Base-by-base conservation (phyloP, 2,888 invertebrate species). In the Brenthis hecate region DNA sequence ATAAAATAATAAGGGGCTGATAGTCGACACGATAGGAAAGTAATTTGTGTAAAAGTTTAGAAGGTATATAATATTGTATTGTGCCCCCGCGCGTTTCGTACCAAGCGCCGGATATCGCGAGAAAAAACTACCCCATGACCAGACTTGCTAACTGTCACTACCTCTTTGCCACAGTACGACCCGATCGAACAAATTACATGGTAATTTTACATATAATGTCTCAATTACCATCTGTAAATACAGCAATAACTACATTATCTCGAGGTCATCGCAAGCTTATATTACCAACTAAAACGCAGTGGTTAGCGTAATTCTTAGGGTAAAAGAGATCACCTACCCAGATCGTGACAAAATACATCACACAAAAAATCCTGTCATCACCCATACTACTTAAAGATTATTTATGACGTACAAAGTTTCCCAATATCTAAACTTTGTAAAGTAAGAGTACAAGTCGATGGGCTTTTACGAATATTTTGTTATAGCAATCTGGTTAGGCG, bases 401-500 rank as follows among this genome's bases (percentile, higher is more conserved):
- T 87, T 87, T 86, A 88, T 80, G 74, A 76, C 77, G 71, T 77
- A 72, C 57, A 76, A 75, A 81, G 77, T 83, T 81, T 77, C 76
- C 73, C 67, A 75, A 75, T 84, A 79, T 80, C 75, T 84, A 85
- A 81, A 71, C 14, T 86, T 84, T 75, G 70, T 72, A 75, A 78
- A 78, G 78, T 80, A 77, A 82, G 81, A 83, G 80, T 77, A 77
- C 72, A 81, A 81, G 83, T 87, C 87, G 83, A 89, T 86, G 85
- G 81, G 81, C 85, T 85, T 89, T 85, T 84, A 86, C 82, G 85
- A 86, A 89, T 87, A 87, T 89, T 89, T 84, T 81, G 87, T 88
- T 91, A 89, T 83, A 85, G 86, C 89, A 88, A 89, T 90, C 89
- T 91, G 92, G 92, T 92, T 92, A 92, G 89, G 86, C 87, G 86